Percentiles rank a stretch among this genome's conserved stretches.
Evolutionary conservation across 2,888 invertebrate genomes (phyloP).

Genomic region (Apodemia duryi): DNA sequence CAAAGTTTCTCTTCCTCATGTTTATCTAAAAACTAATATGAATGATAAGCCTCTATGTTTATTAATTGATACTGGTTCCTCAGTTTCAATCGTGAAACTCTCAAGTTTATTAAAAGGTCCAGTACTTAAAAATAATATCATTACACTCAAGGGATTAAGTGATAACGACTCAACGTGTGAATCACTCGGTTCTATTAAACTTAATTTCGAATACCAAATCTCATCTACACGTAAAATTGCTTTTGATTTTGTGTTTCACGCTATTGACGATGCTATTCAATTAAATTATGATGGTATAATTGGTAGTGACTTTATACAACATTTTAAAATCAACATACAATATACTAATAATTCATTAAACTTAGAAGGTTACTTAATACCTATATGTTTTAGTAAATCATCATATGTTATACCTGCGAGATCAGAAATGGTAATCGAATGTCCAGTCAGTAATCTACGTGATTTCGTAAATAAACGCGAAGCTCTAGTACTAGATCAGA

Average conservation of each 20-base stretch:
- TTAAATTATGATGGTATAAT: constrained; percentile 14
- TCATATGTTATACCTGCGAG: constrained; percentile 20
- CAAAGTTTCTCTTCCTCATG: constrained; percentile 1
- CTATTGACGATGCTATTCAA: constrained; percentile 1
- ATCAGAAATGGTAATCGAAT: constrained; percentile 17
- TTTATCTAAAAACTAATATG: constrained; percentile 3
- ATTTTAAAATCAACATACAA: constrained; percentile 4
- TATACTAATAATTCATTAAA: constrained; percentile 12
- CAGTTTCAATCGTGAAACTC: neutral
- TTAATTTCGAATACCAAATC: neutral
- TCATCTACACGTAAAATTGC: neutral
- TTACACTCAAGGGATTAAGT: constrained; percentile 3
- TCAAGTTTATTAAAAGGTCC: constrained; percentile 7
- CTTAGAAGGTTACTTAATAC: constrained; percentile 4
- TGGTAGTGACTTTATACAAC: constrained; percentile 10
- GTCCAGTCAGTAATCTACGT: constrained; percentile 18
- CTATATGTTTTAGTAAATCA: constrained; percentile 15
- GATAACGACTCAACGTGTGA: neutral
- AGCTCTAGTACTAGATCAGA: constrained; percentile 24
- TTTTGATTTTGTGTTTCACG: constrained; percentile 12
- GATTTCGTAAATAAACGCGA: constrained; percentile 19
- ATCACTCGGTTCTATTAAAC: neutral
- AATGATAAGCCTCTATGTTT: constrained; percentile 9
- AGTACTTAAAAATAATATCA: neutral
- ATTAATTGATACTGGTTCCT: constrained; percentile 13